Conservation (phyloP, 2,113 vertebrate genomes). For the Solea solea region DNA sequence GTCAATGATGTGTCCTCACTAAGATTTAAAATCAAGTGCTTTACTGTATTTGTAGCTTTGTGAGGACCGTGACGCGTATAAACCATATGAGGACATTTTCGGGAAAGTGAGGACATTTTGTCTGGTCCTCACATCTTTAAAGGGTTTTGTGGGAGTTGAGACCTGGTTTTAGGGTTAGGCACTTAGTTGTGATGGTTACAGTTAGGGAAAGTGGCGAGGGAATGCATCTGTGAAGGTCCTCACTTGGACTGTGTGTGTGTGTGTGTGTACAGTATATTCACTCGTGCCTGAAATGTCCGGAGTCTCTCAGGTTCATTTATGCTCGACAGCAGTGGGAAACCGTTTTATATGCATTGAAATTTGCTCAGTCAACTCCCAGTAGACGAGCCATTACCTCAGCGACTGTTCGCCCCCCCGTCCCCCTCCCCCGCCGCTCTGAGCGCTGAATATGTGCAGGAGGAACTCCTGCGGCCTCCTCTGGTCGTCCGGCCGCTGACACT, state of each 20-base stretch:
- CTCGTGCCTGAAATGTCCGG: slow-evolving; percentile 9
- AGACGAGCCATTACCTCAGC: slow-evolving; percentile 39
- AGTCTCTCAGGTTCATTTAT: slow-evolving; percentile 31
- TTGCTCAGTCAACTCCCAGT: slow-evolving; percentile 36
- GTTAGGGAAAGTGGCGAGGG: too few species aligned
- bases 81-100: too few species aligned
- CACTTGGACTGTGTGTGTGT: slow-evolving; percentile 7
- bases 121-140: too few species aligned
- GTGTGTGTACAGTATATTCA: slow-evolving; percentile 28
- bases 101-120: too few species aligned
- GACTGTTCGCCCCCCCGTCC: not conserved
- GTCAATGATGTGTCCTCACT: too few species aligned
- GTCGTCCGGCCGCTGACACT: slow-evolving; percentile 29
- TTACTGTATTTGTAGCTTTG: too few species aligned
- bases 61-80: too few species aligned
- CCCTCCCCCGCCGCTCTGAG: slow-evolving; percentile 4
- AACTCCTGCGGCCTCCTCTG: slow-evolving; percentile 6
- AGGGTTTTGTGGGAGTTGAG: too few species aligned
- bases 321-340: slow-evolving; percentile 47
- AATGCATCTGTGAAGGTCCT: too few species aligned
- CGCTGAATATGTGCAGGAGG: slow-evolving; percentile 45
- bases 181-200: too few species aligned
- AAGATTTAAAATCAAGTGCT: too few species aligned
- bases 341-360: slow-evolving; percentile 69
- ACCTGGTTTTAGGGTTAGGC: too few species aligned